These are phyloP conservation scores for Leptothorax acervorum DNA, from an alignment of 2,888 invertebrate genomes.

Conservation along the genomic window DNA sequence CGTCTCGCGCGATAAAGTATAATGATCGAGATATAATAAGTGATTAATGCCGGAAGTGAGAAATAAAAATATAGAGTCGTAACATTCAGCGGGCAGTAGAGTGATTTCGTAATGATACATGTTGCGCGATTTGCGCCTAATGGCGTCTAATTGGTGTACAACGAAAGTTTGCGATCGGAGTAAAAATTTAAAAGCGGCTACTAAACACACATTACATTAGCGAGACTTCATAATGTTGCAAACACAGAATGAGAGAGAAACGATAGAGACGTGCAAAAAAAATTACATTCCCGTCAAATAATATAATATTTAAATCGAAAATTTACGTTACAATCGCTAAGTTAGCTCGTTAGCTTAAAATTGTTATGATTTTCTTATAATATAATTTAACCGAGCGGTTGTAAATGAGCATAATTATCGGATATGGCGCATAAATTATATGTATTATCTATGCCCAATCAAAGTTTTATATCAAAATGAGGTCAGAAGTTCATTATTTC, in stretches of 20 bases:
- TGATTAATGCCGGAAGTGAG: slow-evolving; percentile 37
- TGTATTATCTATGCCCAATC: slow-evolving; percentile 36
- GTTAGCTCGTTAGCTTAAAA: background rate
- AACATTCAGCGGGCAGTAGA: slow-evolving; percentile 5
- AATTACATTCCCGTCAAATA: background rate
- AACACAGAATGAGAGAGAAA: background rate
- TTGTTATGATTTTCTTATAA: background rate
- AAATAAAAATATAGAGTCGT: slow-evolving; percentile 29
- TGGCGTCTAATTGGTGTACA: background rate
- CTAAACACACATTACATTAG: background rate
- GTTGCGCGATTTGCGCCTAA: slow-evolving; percentile 3
- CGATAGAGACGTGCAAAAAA: background rate
- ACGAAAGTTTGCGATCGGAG: background rate
- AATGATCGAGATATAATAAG: slow-evolving; percentile 7
- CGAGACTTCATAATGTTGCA: background rate
- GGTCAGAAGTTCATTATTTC: slow-evolving; percentile 57
- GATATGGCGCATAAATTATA: slow-evolving; percentile 48
- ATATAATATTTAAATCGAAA: background rate
- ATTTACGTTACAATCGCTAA: background rate
- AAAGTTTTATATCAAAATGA: slow-evolving; percentile 43
- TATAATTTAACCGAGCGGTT: background rate
- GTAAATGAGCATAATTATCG: slow-evolving; percentile 27
- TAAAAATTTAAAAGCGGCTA: background rate
- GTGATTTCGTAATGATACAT: slow-evolving; percentile 11
- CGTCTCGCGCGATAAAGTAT: slow-evolving; percentile 28